A percentile compares a stretch with the other conserved stretches of the same genome.
Evolutionary conservation across 2,888 invertebrate genomes (phyloP).

Genomic region (Diadegma fenestrale): DNA sequence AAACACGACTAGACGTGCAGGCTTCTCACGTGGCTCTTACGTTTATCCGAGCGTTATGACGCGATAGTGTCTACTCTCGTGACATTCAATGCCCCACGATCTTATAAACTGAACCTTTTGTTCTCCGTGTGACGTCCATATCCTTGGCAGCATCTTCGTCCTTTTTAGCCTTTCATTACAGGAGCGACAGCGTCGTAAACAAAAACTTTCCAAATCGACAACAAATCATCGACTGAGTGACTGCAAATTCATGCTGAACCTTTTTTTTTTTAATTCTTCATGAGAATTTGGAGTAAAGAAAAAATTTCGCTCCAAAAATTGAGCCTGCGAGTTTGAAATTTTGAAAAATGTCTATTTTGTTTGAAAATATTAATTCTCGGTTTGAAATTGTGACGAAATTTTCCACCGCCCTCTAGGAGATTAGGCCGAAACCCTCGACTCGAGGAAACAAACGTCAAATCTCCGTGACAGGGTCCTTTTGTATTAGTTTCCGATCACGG

Average conservation of each 20-base stretch:
- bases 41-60: conserved; percentile 63
- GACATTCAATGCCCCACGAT: conserved; percentile 38
- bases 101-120: conserved; percentile 1
- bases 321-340: neutral
- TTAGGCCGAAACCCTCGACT: conserved; percentile 15
- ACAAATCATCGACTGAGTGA: neutral
- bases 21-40: conserved; percentile 44
- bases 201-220: neutral
- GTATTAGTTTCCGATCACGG: conserved; percentile 17
- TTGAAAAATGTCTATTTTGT: neutral
- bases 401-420: conserved; percentile 40
- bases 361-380: neutral
- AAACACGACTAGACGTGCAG: conserved; percentile 78
- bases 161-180: neutral
- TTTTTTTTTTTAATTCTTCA: too few relatives aligned
- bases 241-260: too few relatives aligned
- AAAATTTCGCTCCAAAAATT: neutral
- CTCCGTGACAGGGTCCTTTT: conserved; percentile 25
- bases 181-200: neutral
- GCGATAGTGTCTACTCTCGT: conserved; percentile 46
- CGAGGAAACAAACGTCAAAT: neutral
- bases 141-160: neutral
- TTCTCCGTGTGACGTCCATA: neutral
- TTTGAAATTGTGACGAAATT: conserved; percentile 14
- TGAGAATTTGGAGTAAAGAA: neutral